Evolutionary conservation across 1,140 invertebrate genomes (phyloP), one percentile per base, ranked within the genome.

Genomic region (Lordiphosa stackelbergi): DNA sequence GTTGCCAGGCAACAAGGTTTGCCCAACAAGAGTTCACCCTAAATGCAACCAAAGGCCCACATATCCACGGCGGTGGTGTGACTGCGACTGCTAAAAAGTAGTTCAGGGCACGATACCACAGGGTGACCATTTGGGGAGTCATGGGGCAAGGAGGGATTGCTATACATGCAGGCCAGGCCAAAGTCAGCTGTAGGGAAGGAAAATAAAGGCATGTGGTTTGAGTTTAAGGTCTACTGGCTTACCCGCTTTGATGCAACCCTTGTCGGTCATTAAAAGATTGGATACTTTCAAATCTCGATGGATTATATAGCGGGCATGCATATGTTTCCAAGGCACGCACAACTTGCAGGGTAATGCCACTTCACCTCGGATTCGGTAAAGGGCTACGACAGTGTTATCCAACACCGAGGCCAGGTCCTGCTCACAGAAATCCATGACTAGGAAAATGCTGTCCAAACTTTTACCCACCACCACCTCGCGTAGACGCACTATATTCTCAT

Each of bases 351-450:
- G 97, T 96, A 37, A 99, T 95, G 86, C 97, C n/a, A 98, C 89
- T 99, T 99, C 0, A 98, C 96, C 91, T 99, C 97, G 5, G 97
- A 95, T 88, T 99, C 97, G 1, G 96, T 95, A 85, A 99, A 99
- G 4, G 97, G 96, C 11, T 93, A 91, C 64, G 95, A 91, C 96
- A 99, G n/a, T 98, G 85, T 99, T 98, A 81, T 99, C 97, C 31
- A 99, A 88, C 22, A 99, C 89, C 65, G 95, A 97, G 1, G 97
- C 97, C 48, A 99, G 88, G 89, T 99, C 97, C 89, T 99, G 97
- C 88, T 99, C 97, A 89, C 97, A 99, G 88, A 98, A 99, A 87
- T 98, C 96, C 97, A 99, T 98, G 3, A 96, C 96, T 9, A 99
- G 89, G 86, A 98, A 99, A 79, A 99, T 97, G 86, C 96, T 96